These are phyloP conservation scores for Haplochromis vanheusdeni DNA, from an alignment of 2,113 vertebrate species.

Conservation along the genomic window DNA sequence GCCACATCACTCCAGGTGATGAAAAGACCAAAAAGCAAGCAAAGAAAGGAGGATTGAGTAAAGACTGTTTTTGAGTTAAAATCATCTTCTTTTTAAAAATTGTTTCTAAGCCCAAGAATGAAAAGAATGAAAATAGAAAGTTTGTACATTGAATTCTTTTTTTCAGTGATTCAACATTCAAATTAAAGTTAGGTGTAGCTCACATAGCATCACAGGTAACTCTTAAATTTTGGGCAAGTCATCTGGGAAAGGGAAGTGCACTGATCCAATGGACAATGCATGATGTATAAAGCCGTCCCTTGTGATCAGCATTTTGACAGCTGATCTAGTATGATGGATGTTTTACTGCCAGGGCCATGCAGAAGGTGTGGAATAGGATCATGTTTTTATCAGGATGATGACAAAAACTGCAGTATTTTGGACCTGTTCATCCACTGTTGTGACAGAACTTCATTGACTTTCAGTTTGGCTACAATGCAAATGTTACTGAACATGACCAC, in stretches of 20 bases:
- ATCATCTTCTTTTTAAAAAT: not conserved
- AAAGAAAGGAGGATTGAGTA: not conserved
- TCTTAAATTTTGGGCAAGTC: not conserved
- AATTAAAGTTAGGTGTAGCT: not conserved
- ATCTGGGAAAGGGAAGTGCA: not conserved
- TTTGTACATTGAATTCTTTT: not conserved
- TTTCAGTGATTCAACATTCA: not conserved
- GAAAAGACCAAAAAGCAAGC: not conserved
- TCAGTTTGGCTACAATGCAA: not conserved
- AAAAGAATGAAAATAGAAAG: not conserved
- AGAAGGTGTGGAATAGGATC: not conserved
- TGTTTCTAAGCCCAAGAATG: not conserved
- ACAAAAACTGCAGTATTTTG: not conserved
- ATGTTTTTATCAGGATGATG: not conserved
- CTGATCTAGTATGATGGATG: conserved; percentile 61
- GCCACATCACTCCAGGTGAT: not conserved
- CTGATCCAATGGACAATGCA: conserved; percentile 1
- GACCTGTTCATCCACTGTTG: not conserved
- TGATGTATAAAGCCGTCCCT: conserved; percentile 30
- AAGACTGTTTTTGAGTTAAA: not conserved
- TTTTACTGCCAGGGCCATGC: not conserved
- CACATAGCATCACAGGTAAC: not conserved
- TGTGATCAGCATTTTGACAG: conserved; percentile 47
- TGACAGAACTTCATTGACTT: not conserved
- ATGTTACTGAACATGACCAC: not conserved